Evolutionary conservation across 2,797 vertebrate species (phyloP).

Genomic region (Notamacropus eugenii): DNA sequence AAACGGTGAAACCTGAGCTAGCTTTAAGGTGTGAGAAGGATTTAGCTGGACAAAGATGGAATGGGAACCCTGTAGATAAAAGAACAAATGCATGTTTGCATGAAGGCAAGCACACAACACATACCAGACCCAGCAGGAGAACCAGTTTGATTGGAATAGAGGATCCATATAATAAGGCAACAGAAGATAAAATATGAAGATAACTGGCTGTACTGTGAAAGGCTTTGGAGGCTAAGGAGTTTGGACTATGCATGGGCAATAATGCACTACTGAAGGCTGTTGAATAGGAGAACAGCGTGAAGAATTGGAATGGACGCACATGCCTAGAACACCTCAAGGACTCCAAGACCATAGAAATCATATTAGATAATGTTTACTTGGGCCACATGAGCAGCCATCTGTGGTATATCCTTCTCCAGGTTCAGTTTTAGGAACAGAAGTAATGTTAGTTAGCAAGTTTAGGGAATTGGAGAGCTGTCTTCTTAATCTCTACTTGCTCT

Average conservation of each 20-base stretch:
- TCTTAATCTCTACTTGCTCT: constrained; percentile 46
- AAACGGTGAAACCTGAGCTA: background rate
- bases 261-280: background rate
- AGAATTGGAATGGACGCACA: background rate
- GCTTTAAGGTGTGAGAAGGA: background rate
- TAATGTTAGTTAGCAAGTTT: background rate
- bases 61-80: background rate
- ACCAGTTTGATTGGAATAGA: background rate
- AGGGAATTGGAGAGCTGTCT: constrained; percentile 46
- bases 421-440: background rate
- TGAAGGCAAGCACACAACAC: background rate
- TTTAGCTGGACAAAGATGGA: background rate
- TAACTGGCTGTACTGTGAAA: background rate
- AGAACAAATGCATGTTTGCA: background rate
- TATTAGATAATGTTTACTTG: background rate
- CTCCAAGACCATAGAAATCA: background rate
- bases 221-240: background rate
- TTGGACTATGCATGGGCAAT: background rate
- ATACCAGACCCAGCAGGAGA: background rate
- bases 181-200: background rate
- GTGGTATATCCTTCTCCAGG: background rate
- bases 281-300: background rate
- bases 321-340: background rate
- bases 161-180: constrained; percentile 19
- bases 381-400: background rate